These are phyloP conservation scores for Nothocercus nigrocapillus DNA, from an alignment of 2,113 vertebrate species.

Conservation along the genomic window DNA sequence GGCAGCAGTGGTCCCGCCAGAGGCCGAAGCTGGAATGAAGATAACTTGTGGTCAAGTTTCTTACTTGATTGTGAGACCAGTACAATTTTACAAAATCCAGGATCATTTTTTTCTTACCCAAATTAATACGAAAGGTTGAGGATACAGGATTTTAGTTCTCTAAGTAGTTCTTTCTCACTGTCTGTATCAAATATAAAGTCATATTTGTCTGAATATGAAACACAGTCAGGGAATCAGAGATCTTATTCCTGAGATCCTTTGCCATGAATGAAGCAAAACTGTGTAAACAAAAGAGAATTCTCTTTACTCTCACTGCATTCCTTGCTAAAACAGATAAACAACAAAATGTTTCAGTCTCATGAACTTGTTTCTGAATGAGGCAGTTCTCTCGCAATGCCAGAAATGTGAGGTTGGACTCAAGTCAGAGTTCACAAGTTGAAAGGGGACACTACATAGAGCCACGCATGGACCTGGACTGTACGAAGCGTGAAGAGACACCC, in stretches of 20 bases:
- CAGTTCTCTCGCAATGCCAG: neutral
- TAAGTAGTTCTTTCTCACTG: conserved; percentile 14
- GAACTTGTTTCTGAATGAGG: neutral
- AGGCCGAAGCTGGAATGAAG: conserved; percentile 24
- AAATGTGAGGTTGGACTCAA: neutral
- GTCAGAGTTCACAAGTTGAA: neutral
- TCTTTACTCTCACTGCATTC: neutral
- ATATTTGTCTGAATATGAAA: conserved; percentile 50
- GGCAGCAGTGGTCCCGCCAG: neutral
- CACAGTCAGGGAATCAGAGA: neutral
- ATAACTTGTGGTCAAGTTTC: neutral
- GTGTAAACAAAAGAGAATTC: conserved; percentile 4
- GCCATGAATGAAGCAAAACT: neutral
- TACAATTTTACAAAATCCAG: neutral
- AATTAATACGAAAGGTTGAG: neutral
- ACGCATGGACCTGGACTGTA: fast-evolving
- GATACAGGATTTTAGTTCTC: conserved; percentile 38
- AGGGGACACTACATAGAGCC: neutral
- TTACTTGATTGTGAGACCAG: neutral
- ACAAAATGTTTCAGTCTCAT: neutral
- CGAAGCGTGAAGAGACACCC: neutral
- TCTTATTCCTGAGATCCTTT: neutral
- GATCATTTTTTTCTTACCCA: conserved; percentile 12
- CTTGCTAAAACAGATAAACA: conserved; percentile 40
- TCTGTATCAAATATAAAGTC: neutral